Base-by-base conservation (phyloP, 2,113 vertebrate genomes). In the Tragelaphus strepsiceros region DNA sequence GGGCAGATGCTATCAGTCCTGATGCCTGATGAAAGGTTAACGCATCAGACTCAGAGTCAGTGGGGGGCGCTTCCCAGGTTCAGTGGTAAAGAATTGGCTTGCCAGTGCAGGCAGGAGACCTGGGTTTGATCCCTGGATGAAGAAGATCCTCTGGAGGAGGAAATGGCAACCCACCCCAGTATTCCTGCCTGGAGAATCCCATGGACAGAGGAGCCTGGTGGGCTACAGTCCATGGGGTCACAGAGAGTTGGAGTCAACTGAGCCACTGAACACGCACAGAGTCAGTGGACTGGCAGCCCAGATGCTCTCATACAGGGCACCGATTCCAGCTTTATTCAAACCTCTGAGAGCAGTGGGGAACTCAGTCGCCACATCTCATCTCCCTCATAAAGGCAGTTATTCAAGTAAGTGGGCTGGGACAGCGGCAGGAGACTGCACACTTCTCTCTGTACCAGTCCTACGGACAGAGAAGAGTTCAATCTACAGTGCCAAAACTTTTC, bases 361-460 rank as follows among this genome's bases (percentile, higher is more conserved):
- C 26, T 28, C 49, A 83, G 15, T 51, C 4, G 2, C 49, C 46
- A 78, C 71, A 77, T 39, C 22, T 97, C 62, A 17, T 58, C 26
- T 96, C 49, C 88, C 26, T 91, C 46, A 77, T 43, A 89, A 43
- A 95, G 61, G 35, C 32, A 77, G n/a, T 49, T 22, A 17, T 62
- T 97, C 49, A 62, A 58, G 67, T 30, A 71, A 87, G 43, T 61
- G 28, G 35, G 24, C 46, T 56, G 22, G n/a, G 49, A 61, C 14
- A 30, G 22, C 6, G 7, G 24, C 49, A 43, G 53, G 91, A 49
- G 39, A 77, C 19, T 64, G 67, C 12, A 16, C 30, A 24, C 39
- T 85, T 83, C 32, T 78, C 6, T 59, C 46, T 53, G 4, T 61
- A 19, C 21, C 8, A 3, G 35, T 26, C 19, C 26, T 59, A 0